phyloP scores from a whole-genome alignment of 2,888 invertebrate genomes.

The Lottia scabra region DNA sequence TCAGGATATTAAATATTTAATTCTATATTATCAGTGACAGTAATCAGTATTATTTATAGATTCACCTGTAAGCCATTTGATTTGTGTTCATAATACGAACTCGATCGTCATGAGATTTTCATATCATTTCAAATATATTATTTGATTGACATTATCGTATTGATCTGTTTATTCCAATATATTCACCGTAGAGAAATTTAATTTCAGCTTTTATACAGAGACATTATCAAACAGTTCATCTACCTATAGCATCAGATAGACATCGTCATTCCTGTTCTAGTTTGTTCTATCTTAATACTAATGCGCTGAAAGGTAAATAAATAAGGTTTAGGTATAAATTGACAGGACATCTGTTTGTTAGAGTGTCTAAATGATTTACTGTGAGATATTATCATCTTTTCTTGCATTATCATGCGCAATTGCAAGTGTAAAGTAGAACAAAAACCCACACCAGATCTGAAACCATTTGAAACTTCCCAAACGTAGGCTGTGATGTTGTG shows the following conservation, averaged over 20 bases:
- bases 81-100: background rate
- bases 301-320: conserved; percentile 49
- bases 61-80: background rate
- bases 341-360: no score
- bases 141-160: background rate
- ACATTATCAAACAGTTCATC: conserved; percentile 58
- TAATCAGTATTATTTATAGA: background rate
- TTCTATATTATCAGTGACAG: background rate
- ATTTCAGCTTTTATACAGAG: conserved; percentile 49
- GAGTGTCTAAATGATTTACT: no score
- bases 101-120: background rate
- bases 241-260: conserved; percentile 49
- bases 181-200: no score
- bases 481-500: no score
- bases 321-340: no score
- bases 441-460: no score
- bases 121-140: background rate
- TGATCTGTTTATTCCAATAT: no score
- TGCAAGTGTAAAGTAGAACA: no score
- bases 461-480: no score
- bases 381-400: no score
- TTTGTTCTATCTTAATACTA: conserved; percentile 49
- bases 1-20: background rate
- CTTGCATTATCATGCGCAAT: no score
- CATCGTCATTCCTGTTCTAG: conserved; percentile 50